phyloP scores from a whole-genome alignment of 1,140 invertebrate species.

The Drosophila melanogaster region Release_6_plus_ISO1_MT NT_033777.3:26688001-26688500 shows the following conservation, averaged over 20 bases:
- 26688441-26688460: constrained; percentile 8
- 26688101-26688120: too few relatives aligned
- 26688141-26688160: constrained; percentile 8
- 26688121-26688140: constrained; percentile 8
- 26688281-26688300: constrained; percentile 34
- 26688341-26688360: constrained; percentile 56
- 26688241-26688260: constrained; percentile 1
- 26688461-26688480: constrained; percentile 36
- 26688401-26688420: constrained; percentile 15
- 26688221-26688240: constrained; percentile 23
- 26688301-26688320: constrained; percentile 36
- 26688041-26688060: constrained; percentile 1
- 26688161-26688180: neutral
- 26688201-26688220: constrained; percentile 62
- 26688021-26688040: neutral
- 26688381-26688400: constrained; percentile 12
- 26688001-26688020: neutral
- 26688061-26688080: neutral
- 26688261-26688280: neutral
- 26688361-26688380: constrained; percentile 58
- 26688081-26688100: neutral
- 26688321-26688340: neutral
- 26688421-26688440: constrained; percentile 40
- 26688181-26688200: constrained; percentile 38
- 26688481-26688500: constrained; percentile 48